Evolutionary conservation across 2,888 invertebrate species (phyloP), one percentile per base, ranked within the genome.

Genomic region (Sussaba pulchella): DNA sequence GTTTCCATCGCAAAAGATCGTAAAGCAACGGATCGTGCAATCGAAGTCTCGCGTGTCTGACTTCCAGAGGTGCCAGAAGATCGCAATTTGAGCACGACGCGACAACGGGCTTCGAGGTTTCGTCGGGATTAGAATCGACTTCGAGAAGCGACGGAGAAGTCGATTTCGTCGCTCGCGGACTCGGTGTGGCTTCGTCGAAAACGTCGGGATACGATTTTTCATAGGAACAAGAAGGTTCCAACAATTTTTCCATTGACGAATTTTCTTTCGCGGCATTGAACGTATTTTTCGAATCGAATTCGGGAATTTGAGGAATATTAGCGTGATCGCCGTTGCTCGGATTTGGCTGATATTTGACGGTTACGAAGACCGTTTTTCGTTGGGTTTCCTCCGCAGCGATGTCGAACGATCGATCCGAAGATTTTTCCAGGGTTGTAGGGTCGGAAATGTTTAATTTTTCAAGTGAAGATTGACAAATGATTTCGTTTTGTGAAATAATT

Each of bases 21-120:
- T 70, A 45, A 1, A 79, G 70, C 57, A 66, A 31, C 2, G 79
- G 79, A 64, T 79, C 79, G 50, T 31, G 6, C 3, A 19, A 26
- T 10, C 47, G 54, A 17, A 77, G 12, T 1, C 26, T 24, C 0
- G 71, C 31, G 39, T 71, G 57, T 6, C 19, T 1, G 4, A 0
- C 21, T 36, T 61, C 67, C 12, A 64, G 9, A 1, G 64, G 31
- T 14, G 14, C 8, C 2, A 17, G 12, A 14, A 24, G 17, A 1
- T 39, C 1, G 21, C 39, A 39, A 9, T 52, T 21, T 6, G 14
- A 5, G 50, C 39, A 67, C 21, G 52, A 9, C 0, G 24, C 1
- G 1, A n/a, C 2, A 5, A 10, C 21, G 52, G 39, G 9, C 14
- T 39, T 9, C 19, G 52, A 19, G 43, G 41, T 0, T 39, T 19